Percentiles rank a stretch among this genome's conserved stretches.
These are phyloP conservation scores for Conus betulinus DNA, from an alignment of 1,140 invertebrate genomes.

Conservation along the genomic window DNA sequence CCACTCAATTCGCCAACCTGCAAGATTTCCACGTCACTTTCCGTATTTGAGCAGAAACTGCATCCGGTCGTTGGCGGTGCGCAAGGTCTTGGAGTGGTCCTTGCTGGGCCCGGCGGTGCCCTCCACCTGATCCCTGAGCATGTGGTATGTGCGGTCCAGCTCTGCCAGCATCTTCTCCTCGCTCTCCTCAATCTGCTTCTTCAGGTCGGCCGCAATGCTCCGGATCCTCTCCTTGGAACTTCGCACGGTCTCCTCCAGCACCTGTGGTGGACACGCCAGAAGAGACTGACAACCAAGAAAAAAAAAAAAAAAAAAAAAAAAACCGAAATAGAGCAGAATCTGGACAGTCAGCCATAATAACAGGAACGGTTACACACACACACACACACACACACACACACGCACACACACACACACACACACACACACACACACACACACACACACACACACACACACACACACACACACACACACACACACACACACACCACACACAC, in stretches of 20 bases:
- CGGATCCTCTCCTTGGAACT: constrained; percentile 45
- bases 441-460: no score
- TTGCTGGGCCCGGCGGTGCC: constrained; percentile 27
- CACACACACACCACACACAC: no score
- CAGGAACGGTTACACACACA: no score
- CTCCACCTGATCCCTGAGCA: constrained; percentile 46
- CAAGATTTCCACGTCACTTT: constrained; percentile 65
- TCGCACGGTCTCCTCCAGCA: constrained; percentile 57
- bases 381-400: no score
- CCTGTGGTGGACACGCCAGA: constrained; percentile 12
- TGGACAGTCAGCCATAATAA: no score
- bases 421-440: no score
- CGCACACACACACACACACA: no score
- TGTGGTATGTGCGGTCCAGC: constrained; percentile 40
- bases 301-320: no score
- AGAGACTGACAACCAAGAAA: no score
- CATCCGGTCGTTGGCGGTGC: constrained; percentile 58
- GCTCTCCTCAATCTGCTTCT: constrained; percentile 54
- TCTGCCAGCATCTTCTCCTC: constrained; percentile 54
- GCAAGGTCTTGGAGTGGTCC: constrained; percentile 49
- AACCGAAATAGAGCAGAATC: no score
- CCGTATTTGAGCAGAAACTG: constrained; percentile 62
- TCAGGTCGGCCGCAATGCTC: constrained; percentile 35
- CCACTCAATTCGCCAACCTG: constrained; percentile 37
- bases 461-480: no score